Evolutionary conservation across 2,888 invertebrate species (phyloP).

Genomic region (Crepidodera aurea): DNA sequence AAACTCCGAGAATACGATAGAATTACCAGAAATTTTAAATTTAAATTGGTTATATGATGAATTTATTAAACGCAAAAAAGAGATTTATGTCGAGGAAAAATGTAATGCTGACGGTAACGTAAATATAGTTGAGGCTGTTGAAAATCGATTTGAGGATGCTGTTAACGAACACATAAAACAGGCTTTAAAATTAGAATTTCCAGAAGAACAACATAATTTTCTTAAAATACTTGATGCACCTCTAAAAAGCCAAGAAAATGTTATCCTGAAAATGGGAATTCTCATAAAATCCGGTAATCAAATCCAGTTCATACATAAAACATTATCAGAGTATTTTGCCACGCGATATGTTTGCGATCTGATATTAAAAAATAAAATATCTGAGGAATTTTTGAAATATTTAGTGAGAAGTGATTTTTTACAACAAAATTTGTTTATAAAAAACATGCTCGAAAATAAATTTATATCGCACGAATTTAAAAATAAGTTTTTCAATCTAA

Average conservation of each 20-base stretch:
- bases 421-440: background rate
- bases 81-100: constrained; percentile 17
- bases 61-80: constrained; percentile 22
- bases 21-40: background rate
- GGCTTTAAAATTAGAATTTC: constrained; percentile 6
- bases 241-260: background rate
- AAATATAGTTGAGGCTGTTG: background rate
- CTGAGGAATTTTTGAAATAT: background rate
- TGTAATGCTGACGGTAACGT: constrained; percentile 15
- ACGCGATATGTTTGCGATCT: background rate
- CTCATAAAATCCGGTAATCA: background rate
- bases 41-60: constrained; percentile 13
- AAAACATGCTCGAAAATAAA: background rate
- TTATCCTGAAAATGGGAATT: constrained; percentile 16
- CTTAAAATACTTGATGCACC: background rate
- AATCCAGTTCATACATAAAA: constrained; percentile 13
- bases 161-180: background rate
- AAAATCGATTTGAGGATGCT: constrained; percentile 1
- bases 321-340: constrained; percentile 24
- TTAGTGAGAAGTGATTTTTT: background rate
- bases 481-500: background rate
- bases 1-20: no score
- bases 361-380: background rate
- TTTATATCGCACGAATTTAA: background rate
- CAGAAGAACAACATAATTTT: background rate